Base-by-base conservation (phyloP, 2,888 invertebrate genomes). In the Tetragonula carbonaria region DNA sequence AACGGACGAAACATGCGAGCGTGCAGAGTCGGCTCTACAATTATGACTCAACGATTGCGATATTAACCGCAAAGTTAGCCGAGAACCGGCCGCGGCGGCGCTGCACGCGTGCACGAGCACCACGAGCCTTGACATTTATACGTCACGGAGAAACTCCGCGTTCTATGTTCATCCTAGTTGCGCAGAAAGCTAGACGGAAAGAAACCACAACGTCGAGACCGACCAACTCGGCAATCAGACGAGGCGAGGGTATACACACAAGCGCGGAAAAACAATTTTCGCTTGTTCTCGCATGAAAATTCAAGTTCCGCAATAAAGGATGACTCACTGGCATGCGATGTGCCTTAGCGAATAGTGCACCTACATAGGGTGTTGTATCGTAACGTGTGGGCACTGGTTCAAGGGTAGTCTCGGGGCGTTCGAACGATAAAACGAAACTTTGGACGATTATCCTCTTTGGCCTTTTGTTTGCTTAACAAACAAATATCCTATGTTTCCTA, bases 31-130 rank as follows among this genome's bases (percentile, higher is more conserved):
- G 63, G 59, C 68, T 73, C 65, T 45, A 65, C 57, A 74, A 86
- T 86, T 86, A 77, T 80, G 86, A 85, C 74, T 82, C 85, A 86
- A 85, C 57, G 82, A 85, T 79, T 76, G 82, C 79, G 79, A 86
- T 85, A 79, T 86, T 85, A 86, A 85, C 82, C 76, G 74, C 85
- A 63, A 45, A 76, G 73, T 73, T 63, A 75, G 45, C 71, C 74
- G 80, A 75, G 85, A 65, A 76, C 65, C 75, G 53, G 73, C 71
- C 66, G 73, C 73, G 33, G 57, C 76, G 62, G 62, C 66, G 80
- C 57, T 76, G 68, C 74, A 84, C 79, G 75, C 78, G 85, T 73
- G 78, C 78, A 78, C 77, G 73, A 59, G 75, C 63, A 68, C 74
- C 65, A 33, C 72, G 74, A 82, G 82, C 86, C 86, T 86, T 86